A percentile compares a stretch with the other conserved stretches of the same genome.
Conservation (phyloP, 1,140 invertebrate species). For the Monochamus saltuarius region DNA sequence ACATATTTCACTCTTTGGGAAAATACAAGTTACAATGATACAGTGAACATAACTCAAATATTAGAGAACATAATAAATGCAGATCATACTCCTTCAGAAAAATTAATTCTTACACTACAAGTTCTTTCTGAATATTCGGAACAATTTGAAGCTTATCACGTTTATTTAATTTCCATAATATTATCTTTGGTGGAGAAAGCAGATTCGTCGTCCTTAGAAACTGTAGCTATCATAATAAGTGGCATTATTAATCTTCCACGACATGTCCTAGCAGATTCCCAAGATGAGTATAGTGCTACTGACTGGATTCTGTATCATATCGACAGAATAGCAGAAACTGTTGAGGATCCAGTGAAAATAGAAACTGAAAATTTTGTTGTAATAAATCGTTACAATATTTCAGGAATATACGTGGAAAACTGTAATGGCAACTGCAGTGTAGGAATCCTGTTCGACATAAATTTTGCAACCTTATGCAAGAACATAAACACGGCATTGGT, state of each 20-base stretch:
- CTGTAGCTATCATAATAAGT: conserved; percentile 3
- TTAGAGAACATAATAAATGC: too few species aligned
- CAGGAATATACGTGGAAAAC: conserved; percentile 7
- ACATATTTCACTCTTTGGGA: too few species aligned
- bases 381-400: conserved; percentile 1
- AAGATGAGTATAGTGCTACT: conserved; percentile 8
- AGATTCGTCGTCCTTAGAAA: background rate
- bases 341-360: conserved; percentile 2
- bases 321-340: background rate
- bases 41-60: too few species aligned
- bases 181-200: background rate
- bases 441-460: background rate
- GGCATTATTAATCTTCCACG: conserved; percentile 7
- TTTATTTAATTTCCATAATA: conserved; percentile 10
- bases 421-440: conserved; percentile 10
- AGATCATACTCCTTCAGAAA: too few species aligned
- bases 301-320: conserved; percentile 16
- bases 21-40: too few species aligned
- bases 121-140: too few species aligned
- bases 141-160: conserved; percentile 4
- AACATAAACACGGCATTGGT: background rate
- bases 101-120: too few species aligned
- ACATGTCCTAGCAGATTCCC: conserved; percentile 8
- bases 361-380: conserved; percentile 12
- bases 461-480: background rate